Conservation (phyloP, 2,888 invertebrate species). For the Catocala sponsa region DNA sequence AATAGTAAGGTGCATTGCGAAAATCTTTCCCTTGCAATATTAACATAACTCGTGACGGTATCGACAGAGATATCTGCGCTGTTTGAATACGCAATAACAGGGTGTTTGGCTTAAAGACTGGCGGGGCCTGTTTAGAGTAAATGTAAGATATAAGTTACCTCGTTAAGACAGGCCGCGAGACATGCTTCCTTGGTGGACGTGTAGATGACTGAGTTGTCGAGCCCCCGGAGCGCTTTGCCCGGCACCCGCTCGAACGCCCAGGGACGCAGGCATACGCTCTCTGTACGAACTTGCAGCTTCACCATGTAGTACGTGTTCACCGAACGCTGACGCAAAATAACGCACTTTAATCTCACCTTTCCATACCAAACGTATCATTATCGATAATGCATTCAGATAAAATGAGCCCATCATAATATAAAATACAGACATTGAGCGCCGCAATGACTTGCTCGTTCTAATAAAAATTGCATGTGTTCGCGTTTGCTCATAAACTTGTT, state of each 20-base stretch:
- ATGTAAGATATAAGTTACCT: conserved; percentile 83
- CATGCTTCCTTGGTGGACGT: conserved; percentile 98
- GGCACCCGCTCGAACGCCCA: conserved; percentile 98
- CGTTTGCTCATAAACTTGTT: conserved; percentile 18
- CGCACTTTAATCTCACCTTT: conserved; percentile 42
- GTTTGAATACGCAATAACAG: conserved; percentile 19
- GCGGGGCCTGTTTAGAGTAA: conserved; percentile 23
- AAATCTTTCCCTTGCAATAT: neutral
- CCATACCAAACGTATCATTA: conserved; percentile 36
- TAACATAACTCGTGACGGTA: conserved; percentile 2
- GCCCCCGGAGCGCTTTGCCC: conserved; percentile 96
- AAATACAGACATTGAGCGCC: conserved; percentile 26
- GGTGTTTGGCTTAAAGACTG: neutral
- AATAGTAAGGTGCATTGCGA: neutral
- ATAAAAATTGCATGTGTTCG: conserved; percentile 37
- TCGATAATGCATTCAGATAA: conserved; percentile 47
- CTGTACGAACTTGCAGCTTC: conserved; percentile 95
- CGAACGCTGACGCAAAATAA: conserved; percentile 68
- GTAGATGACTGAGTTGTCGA: conserved; percentile 97
- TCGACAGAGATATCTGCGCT: conserved; percentile 12
- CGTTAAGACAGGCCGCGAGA: conserved; percentile 96
- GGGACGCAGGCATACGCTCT: conserved; percentile 96
- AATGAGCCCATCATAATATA: conserved; percentile 35
- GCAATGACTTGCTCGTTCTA: conserved; percentile 42
- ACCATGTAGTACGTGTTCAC: conserved; percentile 98